Evolutionary conservation across 2,113 vertebrate species (phyloP).

Genomic region (Menura novaehollandiae): DNA sequence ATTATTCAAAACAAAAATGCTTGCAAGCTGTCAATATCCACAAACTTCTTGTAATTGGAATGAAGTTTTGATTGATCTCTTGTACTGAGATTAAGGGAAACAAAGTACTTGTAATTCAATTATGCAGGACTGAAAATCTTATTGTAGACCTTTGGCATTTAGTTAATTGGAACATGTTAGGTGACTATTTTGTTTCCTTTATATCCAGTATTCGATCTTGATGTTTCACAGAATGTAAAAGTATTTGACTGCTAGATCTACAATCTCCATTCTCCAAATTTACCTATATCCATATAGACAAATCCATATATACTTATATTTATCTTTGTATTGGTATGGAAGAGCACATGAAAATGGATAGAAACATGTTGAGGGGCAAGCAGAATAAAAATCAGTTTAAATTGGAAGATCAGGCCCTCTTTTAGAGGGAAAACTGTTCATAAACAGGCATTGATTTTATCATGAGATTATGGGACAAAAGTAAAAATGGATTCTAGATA

Average conservation of each 20-base stretch:
- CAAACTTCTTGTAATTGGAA: background rate
- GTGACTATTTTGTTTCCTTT: background rate
- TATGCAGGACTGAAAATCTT: background rate
- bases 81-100: background rate
- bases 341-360: background rate
- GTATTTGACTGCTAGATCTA: background rate
- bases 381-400: background rate
- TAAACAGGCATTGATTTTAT: background rate
- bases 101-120: background rate
- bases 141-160: background rate
- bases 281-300: background rate
- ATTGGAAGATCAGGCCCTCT: background rate
- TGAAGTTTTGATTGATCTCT: slow-evolving; percentile 11
- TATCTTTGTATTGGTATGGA: background rate
- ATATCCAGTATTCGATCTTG: background rate
- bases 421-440: background rate
- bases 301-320: background rate
- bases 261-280: background rate
- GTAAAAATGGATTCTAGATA: background rate
- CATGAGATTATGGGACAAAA: background rate
- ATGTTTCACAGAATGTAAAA: background rate
- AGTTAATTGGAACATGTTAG: background rate
- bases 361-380: background rate
- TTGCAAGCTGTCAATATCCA: background rate
- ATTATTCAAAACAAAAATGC: slow-evolving; percentile 16